These are phyloP conservation scores for Sebastes steindachneri DNA, from an alignment of 2,797 vertebrate genomes.

Conservation along the genomic window DNA sequence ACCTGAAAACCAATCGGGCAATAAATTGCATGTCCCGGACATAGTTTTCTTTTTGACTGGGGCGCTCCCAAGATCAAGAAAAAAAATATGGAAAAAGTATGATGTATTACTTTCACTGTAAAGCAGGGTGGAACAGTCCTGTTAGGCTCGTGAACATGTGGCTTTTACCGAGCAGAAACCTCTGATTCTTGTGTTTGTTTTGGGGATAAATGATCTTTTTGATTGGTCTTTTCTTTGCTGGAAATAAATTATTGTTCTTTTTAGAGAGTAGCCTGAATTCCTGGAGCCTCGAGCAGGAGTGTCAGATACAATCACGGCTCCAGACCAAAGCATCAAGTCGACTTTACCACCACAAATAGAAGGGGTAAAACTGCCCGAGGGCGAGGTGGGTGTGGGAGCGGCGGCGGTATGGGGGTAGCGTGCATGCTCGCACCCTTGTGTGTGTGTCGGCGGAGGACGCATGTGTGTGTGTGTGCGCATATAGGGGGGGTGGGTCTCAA, in stretches of 20 bases:
- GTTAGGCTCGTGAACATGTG: constrained; percentile 2
- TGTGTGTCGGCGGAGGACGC: constrained; percentile 33
- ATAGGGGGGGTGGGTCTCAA: constrained; percentile 44
- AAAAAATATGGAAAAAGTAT: constrained; percentile 13
- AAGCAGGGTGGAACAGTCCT: neutral
- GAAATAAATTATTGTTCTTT: constrained; percentile 39
- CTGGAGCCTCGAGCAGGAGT: constrained; percentile 39
- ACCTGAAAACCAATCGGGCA: constrained; percentile 39
- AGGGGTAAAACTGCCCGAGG: constrained; percentile 49
- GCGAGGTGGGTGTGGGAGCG: constrained; percentile 14
- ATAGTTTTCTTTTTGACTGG: neutral
- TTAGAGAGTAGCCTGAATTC: constrained; percentile 26
- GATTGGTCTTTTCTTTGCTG: constrained; percentile 17
- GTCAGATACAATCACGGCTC: constrained; percentile 68
- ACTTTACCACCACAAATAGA: constrained; percentile 45
- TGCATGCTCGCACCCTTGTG: constrained; percentile 46
- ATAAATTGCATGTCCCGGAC: constrained; percentile 32
- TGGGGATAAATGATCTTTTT: neutral
- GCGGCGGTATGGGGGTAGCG: neutral
- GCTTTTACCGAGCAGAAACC: constrained; percentile 6
- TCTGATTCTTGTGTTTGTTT: neutral
- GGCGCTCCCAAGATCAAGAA: neutral
- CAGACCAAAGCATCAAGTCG: constrained; percentile 44
- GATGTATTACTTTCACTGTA: neutral
- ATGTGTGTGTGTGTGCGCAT: constrained; percentile 12